These are phyloP conservation scores for Diploscapter pachys DNA, from an alignment of 1,140 invertebrate species.

Conservation along the genomic window DNA sequence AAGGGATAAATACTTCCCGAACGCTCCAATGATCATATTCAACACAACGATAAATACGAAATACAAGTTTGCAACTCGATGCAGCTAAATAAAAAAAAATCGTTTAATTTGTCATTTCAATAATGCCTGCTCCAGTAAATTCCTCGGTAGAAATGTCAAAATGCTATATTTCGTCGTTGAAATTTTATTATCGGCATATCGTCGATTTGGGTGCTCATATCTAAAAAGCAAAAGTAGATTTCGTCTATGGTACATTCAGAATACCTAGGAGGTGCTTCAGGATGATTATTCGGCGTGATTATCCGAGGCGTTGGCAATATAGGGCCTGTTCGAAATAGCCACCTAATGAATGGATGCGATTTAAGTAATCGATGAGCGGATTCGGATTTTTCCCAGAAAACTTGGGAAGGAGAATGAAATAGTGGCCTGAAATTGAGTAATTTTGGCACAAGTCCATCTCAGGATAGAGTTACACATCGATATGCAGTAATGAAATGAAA, in stretches of 20 bases:
- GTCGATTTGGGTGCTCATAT: slow-evolving; percentile 77
- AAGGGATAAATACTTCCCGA: slow-evolving; percentile 92
- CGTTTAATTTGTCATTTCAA: slow-evolving; percentile 66
- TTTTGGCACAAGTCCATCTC: not conserved
- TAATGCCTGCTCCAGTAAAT: slow-evolving; percentile 90
- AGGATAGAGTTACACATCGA: slow-evolving; percentile 1
- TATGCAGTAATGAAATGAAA: not conserved
- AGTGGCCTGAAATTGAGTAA: slow-evolving; percentile 30
- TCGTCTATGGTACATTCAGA: slow-evolving; percentile 57
- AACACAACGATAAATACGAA: slow-evolving; percentile 93
- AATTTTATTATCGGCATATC: slow-evolving; percentile 74
- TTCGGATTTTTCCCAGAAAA: slow-evolving; percentile 36
- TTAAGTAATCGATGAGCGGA: slow-evolving; percentile 27
- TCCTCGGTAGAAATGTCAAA: slow-evolving; percentile 89
- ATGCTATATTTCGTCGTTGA: slow-evolving; percentile 92
- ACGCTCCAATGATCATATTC: slow-evolving; percentile 71
- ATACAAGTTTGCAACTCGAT: slow-evolving; percentile 86
- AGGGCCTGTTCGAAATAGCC: slow-evolving; percentile 19
- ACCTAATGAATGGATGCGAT: slow-evolving; percentile 16
- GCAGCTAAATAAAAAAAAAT: slow-evolving; percentile 50
- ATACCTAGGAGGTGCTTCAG: slow-evolving; percentile 57
- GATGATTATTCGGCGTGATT: slow-evolving; percentile 49
- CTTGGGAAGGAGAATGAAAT: slow-evolving; percentile 33
- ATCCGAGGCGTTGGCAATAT: slow-evolving; percentile 14
- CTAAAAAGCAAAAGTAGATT: slow-evolving; percentile 43